Evolutionary conservation across 2,113 vertebrate genomes (phyloP).

Genomic region (Phoenicopterus ruber): DNA sequence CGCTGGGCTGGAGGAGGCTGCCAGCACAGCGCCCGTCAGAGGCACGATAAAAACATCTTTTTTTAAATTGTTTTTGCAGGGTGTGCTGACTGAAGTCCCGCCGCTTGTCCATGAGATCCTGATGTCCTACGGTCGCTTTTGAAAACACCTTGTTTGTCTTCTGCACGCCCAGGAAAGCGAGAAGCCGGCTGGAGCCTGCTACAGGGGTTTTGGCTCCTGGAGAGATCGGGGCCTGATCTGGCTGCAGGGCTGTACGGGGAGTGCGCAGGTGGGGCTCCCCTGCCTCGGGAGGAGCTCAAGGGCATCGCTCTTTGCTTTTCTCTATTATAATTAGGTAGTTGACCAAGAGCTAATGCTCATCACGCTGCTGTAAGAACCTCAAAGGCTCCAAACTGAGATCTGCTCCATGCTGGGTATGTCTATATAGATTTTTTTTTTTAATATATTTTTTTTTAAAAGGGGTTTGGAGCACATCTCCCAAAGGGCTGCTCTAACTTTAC

Average conservation of each 20-base stretch:
- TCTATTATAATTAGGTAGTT: not conserved
- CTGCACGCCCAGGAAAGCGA: rapidly evolving
- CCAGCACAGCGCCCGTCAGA: not conserved
- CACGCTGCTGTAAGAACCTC: not conserved
- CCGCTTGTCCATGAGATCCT: not conserved
- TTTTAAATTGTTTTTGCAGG: not conserved
- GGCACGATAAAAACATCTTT: rapidly evolving
- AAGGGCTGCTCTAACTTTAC: not conserved
- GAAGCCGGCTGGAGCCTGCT: rapidly evolving
- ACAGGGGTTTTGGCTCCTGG: too few species aligned
- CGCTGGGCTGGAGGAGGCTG: not conserved
- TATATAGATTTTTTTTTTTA: not conserved
- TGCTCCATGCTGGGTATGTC: not conserved
- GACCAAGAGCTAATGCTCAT: not conserved
- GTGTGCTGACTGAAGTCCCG: not conserved
- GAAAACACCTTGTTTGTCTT: not conserved
- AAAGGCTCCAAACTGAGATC: not conserved
- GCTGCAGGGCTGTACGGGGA: not conserved
- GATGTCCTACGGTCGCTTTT: rapidly evolving
- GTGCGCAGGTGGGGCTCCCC: not conserved
- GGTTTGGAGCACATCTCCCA: not conserved
- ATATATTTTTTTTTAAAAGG: not conserved
- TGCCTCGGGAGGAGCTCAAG: not conserved
- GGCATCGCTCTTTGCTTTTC: not conserved
- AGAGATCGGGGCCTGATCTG: not conserved